A percentile compares a stretch with the other conserved stretches of the same genome.
These are phyloP conservation scores for Bombus sylvicola DNA, from an alignment of 1,140 invertebrate species.

Conservation along the genomic window DNA sequence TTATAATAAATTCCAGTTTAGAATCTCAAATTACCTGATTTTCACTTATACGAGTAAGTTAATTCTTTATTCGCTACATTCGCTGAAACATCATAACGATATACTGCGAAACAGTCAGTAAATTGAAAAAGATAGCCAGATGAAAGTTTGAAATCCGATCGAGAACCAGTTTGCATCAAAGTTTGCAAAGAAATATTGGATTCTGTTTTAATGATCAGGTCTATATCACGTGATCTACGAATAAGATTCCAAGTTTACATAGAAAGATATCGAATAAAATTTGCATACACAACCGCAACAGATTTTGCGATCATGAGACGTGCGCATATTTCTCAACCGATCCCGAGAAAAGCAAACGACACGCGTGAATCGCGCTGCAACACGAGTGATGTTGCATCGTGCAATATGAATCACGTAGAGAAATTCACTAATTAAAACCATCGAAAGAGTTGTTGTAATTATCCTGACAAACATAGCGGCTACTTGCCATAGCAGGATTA, in stretches of 20 bases:
- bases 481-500: background rate
- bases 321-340: background rate
- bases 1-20: too few species aligned
- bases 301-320: background rate
- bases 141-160: too few species aligned
- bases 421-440: slow-evolving; percentile 18
- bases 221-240: background rate
- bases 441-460: slow-evolving; percentile 15
- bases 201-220: background rate
- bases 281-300: background rate
- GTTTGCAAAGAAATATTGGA: too few species aligned
- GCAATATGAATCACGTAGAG: background rate
- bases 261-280: background rate
- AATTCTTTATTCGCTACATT: background rate
- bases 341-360: background rate
- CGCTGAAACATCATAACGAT: too few species aligned
- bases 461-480: background rate
- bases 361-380: background rate
- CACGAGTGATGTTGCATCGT: background rate
- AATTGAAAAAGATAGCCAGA: too few species aligned
- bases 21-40: background rate
- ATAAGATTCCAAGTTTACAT: background rate
- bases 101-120: too few species aligned
- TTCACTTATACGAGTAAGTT: background rate
- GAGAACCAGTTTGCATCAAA: too few species aligned